Evolutionary conservation across 2,888 invertebrate genomes (phyloP).

Genomic region (Tanypteryx hageni): DNA sequence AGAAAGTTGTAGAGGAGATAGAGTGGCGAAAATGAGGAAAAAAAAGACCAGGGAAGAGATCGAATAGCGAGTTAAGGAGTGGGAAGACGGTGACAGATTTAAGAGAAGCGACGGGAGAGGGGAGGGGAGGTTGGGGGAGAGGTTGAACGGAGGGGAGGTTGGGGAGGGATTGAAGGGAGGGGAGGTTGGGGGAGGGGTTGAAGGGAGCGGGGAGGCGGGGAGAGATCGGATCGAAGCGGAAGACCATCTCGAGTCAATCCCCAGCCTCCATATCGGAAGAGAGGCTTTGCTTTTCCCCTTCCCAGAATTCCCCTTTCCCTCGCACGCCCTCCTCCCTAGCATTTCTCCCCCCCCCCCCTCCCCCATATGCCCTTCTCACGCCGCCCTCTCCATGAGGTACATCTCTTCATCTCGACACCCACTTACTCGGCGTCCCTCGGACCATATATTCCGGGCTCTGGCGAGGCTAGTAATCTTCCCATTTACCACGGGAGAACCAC

Average conservation of each 20-base stretch:
- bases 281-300: too few relatives aligned
- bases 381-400: not conserved
- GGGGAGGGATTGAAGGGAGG: not conserved
- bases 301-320: not conserved
- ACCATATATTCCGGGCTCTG: not conserved
- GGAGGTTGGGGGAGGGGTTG: not conserved
- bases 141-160: not conserved
- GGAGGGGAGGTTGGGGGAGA: not conserved
- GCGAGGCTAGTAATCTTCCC: slow-evolving; percentile 57
- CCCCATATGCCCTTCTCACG: not conserved
- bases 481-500: slow-evolving; percentile 59
- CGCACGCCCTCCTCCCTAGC: not conserved
- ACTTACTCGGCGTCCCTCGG: slow-evolving; percentile 36
- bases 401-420: slow-evolving; percentile 62
- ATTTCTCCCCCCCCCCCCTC: not conserved
- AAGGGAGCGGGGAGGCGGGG: not conserved
- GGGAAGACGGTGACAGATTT: not conserved
- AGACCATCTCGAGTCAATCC: not conserved
- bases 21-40: not conserved
- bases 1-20: too few relatives aligned
- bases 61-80: not conserved
- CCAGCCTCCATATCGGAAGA: too few relatives aligned
- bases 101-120: not conserved
- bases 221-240: not conserved
- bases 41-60: not conserved